Evolutionary conservation across 2,113 vertebrate species (phyloP), one percentile per base, ranked within the genome.

Genomic region (Hipposideros armiger): DNA sequence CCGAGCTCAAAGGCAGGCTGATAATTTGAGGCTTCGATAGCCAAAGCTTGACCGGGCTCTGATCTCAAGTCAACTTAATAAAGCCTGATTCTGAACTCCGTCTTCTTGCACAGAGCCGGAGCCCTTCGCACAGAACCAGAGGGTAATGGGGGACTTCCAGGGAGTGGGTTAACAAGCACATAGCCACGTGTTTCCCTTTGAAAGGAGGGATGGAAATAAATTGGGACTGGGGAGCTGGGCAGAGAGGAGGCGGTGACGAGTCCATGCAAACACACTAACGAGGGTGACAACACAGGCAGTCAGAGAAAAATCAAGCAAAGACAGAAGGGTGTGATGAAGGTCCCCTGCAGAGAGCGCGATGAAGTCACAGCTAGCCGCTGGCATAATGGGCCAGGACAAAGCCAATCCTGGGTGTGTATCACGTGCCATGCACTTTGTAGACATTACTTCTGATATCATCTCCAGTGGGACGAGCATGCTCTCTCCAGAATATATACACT

Each of bases 371-470:
- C 22, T 36, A 11, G 52, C 42, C 0, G 0, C 62, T 7, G 45
- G 58, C 4, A 2, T 9, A 22, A 13, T 2, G 2, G 42, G 6
- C 74, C 15, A 28, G 30, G 26, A 30, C 36, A n/a, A 26, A 40
- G 56, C 26, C 30, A 1, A 0, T 0, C 2, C 19, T 15, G 50
- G 50, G 14, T 11, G 17, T 2, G 4, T 4, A 7, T 7, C 3
- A 1, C 0, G 17, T 16, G 36, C 42, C 5, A 3, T 1, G 47
- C 28, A 10, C 36, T 40, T 52, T 28, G 24, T 14, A 30, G 14
- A 45, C 30, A 16, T 32, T n/a, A 20, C 36, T 80, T 60, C 81
- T 84, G 62, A 1, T 20, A 32, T 52, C n/a, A 24, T 13, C 40
- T 66, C 66, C 80, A 70, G 14, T 32, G 10, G 66, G 52, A 24